Evolutionary conservation across 2,113 vertebrate species (phyloP).

Genomic region (Ciconia boyciana): DNA sequence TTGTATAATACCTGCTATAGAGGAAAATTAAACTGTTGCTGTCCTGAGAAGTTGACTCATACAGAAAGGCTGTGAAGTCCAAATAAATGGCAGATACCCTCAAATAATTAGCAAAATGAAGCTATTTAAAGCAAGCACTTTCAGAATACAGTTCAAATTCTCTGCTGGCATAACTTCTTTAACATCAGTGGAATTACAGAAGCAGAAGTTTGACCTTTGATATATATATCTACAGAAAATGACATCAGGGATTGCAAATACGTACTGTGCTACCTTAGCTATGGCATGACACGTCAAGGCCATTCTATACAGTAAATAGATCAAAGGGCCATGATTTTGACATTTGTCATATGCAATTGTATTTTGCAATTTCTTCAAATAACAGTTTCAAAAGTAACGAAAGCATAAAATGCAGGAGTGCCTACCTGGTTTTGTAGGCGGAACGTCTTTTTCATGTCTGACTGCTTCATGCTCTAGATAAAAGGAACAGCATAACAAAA

Average conservation of each 20-base stretch:
- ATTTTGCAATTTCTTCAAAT: background rate
- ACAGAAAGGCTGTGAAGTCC: background rate
- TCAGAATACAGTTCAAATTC: background rate
- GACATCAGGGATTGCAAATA: background rate
- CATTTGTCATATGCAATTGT: background rate
- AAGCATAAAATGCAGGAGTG: background rate
- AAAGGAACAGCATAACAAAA: background rate
- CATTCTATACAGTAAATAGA: background rate
- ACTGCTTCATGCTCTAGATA: conserved; percentile 58
- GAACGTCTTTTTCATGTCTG: conserved; percentile 44
- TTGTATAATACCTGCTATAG: background rate
- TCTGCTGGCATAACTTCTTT: background rate
- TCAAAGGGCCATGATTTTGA: background rate
- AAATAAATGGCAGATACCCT: background rate
- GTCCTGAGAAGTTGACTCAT: background rate
- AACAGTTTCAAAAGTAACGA: background rate
- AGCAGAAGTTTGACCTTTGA: background rate
- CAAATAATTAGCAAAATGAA: background rate
- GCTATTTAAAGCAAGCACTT: background rate
- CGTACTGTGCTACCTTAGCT: background rate
- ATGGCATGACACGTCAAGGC: background rate
- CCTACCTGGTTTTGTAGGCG: conserved; percentile 61
- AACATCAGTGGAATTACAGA: background rate
- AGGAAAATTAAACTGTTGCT: background rate
- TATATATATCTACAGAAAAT: background rate